These are phyloP conservation scores for Antedon mediterranea DNA, from an alignment of 53 echinoderm and acorn worm genomes.

Conservation along the genomic window DNA sequence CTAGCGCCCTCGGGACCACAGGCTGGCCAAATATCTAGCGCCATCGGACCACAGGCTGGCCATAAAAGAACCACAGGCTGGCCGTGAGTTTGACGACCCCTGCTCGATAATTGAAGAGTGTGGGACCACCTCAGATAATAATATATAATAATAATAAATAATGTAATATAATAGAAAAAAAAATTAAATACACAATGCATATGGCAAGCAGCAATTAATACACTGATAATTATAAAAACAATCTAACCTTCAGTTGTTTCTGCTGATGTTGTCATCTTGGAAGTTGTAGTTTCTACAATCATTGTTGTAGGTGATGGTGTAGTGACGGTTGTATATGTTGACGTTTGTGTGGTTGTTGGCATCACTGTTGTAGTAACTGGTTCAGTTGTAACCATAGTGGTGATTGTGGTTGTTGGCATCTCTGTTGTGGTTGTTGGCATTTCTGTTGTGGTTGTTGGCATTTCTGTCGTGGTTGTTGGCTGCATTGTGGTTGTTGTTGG, in stretches of 20 bases:
- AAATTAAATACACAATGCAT: too few relatives aligned
- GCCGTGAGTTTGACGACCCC: too few relatives aligned
- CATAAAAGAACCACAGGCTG: too few relatives aligned
- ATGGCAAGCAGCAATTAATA: too few relatives aligned
- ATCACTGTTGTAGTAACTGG: neutral
- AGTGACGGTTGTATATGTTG: conserved; percentile 6
- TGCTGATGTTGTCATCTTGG: neutral
- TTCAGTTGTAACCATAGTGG: neutral
- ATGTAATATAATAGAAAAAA: too few relatives aligned
- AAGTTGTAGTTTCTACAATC: neutral
- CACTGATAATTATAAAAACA: too few relatives aligned
- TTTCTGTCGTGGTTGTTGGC: neutral
- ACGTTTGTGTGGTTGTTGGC: conserved; percentile 6
- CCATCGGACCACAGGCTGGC: too few relatives aligned
- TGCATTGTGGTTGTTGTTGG: neutral
- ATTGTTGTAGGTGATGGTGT: conserved; percentile 2
- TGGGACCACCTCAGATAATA: too few relatives aligned
- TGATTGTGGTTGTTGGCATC: neutral
- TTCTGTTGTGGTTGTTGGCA: neutral
- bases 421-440: conserved; percentile 9
- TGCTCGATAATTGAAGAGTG: too few relatives aligned
- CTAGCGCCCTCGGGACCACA: too few relatives aligned
- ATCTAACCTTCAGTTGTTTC: neutral
- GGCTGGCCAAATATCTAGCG: too few relatives aligned
- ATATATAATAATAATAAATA: too few relatives aligned